Base-by-base conservation (phyloP, 2,888 invertebrate species). In the Ochropleura plecta region DNA sequence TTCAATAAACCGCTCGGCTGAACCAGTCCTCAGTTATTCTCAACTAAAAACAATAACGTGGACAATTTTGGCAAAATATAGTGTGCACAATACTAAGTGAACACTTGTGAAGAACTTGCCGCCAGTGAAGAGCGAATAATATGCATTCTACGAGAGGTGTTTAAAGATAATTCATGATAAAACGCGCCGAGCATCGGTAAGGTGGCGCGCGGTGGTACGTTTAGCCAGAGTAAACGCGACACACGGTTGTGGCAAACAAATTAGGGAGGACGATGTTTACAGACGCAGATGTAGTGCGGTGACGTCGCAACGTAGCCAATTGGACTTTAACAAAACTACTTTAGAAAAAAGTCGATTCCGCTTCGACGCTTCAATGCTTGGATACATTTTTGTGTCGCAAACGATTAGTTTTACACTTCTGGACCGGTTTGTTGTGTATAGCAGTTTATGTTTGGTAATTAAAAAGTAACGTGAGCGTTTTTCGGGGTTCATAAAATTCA, bases 191-290 rank as follows among this genome's bases (percentile, higher is more conserved):
- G 60, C 46, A 57, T 69, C 62, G 67, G 70, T 44, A 72, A 55
- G 46, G 71, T 8, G 30, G 53, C 67, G 30, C 30, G 30, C 30
- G 30, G 30, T 30, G 79, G 78, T 76, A 79, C 77, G 82, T 79
- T 83, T 77, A 72, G 79, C 78, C 66, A 66, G 78, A 82, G 73
- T 71, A 83, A 81, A 79, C 82, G 77, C 75, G 73, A 79, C 83
- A 77, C 82, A 84, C 82, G 84, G 79, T 81, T 86, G 85, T 70
- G 86, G 90, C 85, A 88, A 90, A 89, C 90, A 87, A 89, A 90
- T 90, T 89, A 89, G 84, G 85, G 85, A 78, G 82, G 46, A 72
- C 78, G 60, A 63, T 86, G 86, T 89, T 86, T 86, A 82, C 82
- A 77, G 30, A 72, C 62, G 73, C 78, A 74, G 75, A 73, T 70